A percentile compares a stretch with the other conserved stretches of the same genome.
These are phyloP conservation scores for Argyresthia albistria DNA, from an alignment of 2,888 invertebrate species.

Conservation along the genomic window DNA sequence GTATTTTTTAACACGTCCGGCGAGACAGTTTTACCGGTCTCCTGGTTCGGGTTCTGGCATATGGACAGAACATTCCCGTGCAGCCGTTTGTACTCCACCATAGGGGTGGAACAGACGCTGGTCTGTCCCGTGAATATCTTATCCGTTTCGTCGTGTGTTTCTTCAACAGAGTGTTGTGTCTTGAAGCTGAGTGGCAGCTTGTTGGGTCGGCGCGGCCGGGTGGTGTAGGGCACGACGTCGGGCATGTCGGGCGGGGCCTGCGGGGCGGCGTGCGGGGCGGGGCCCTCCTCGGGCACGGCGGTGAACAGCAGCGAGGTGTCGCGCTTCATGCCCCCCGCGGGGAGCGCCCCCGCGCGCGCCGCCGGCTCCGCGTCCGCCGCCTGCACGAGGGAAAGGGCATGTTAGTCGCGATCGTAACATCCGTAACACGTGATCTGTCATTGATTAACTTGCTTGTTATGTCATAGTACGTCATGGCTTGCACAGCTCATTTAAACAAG, in stretches of 20 bases:
- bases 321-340: slow-evolving; percentile 76
- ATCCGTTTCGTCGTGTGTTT: slow-evolving; percentile 65
- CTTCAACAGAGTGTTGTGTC: slow-evolving; percentile 69
- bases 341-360: slow-evolving; percentile 57
- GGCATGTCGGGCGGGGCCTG: slow-evolving; percentile 49
- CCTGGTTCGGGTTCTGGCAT: slow-evolving; percentile 74
- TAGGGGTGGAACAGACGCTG: slow-evolving; percentile 84
- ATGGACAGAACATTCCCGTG: slow-evolving; percentile 83
- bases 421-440: no score
- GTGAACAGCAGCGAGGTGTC: slow-evolving; percentile 87
- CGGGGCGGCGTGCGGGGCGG: slow-evolving; percentile 62
- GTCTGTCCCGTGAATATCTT: slow-evolving; percentile 78
- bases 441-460: no score
- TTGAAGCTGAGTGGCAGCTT: slow-evolving; percentile 73
- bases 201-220: slow-evolving; percentile 66
- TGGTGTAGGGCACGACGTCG: slow-evolving; percentile 65
- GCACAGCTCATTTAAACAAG: no score
- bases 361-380: no score
- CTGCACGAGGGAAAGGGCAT: no score
- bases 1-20: slow-evolving; percentile 55
- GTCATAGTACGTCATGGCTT: no score
- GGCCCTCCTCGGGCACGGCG: slow-evolving; percentile 86
- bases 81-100: slow-evolving; percentile 82
- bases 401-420: no score
- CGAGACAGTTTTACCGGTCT: slow-evolving; percentile 57